Conservation (phyloP, 1,140 invertebrate species). For the Drosophila arawakana region DNA sequence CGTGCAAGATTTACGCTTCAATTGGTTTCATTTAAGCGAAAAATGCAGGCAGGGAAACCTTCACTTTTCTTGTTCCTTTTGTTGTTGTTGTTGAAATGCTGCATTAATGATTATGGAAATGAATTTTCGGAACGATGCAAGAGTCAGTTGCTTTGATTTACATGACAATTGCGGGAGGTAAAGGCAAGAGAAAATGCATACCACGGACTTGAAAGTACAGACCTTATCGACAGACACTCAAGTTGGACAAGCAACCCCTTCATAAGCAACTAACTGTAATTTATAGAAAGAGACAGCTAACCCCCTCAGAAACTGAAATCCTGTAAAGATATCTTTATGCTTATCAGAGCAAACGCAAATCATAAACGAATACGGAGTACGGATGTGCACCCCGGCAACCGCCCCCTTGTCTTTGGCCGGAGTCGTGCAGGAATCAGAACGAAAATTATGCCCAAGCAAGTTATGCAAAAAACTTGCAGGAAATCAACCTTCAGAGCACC, state of each 20-base stretch:
- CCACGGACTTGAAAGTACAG: conserved; percentile 25
- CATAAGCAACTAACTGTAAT: conserved; percentile 42
- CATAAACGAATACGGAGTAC: conserved; percentile 68
- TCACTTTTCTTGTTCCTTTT: conserved; percentile 22
- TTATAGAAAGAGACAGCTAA: conserved; percentile 46
- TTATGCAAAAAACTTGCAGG: conserved; percentile 56
- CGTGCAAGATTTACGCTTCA: conserved; percentile 79
- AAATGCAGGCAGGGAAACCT: conserved; percentile 63
- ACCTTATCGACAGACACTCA: conserved; percentile 53
- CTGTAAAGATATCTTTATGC: conserved; percentile 60
- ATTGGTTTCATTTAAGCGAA: conserved; percentile 76
- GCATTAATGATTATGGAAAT: conserved; percentile 64
- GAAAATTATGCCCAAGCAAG: conserved; percentile 54
- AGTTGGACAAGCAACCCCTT: conserved; percentile 59
- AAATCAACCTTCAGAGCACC: conserved; percentile 41
- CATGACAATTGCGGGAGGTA: conserved; percentile 67
- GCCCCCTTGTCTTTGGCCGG: background rate
- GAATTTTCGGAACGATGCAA: conserved; percentile 55
- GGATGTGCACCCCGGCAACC: conserved; percentile 49
- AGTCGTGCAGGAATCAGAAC: conserved; percentile 1
- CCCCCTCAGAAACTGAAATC: conserved; percentile 45
- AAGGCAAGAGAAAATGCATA: conserved; percentile 44
- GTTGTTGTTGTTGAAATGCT: conserved; percentile 21
- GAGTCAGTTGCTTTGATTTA: conserved; percentile 76
- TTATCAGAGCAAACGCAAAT: conserved; percentile 66